Percentiles rank a stretch among this genome's conserved stretches.
Evolutionary conservation across 2,797 vertebrate species (phyloP).

Genomic region (Sorex maritimensis): DNA sequence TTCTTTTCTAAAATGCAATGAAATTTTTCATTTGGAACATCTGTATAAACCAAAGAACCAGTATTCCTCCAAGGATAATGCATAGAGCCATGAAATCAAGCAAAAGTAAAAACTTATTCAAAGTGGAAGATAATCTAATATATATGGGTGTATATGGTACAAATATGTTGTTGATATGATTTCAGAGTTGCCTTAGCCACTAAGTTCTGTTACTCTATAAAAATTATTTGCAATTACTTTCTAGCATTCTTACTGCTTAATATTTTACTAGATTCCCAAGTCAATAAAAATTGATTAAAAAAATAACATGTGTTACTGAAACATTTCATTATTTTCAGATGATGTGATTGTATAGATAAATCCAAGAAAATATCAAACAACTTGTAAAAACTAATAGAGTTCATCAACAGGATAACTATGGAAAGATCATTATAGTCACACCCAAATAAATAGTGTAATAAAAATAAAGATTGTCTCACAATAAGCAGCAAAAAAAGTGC

Average conservation of each 20-base stretch:
- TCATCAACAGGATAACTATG: neutral
- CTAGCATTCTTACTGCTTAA: neutral
- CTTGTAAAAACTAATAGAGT: slow-evolving; percentile 8
- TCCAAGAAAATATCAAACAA: slow-evolving; percentile 10
- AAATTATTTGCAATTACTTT: neutral
- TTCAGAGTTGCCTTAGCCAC: neutral
- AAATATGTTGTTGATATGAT: neutral
- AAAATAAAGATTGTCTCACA: slow-evolving; percentile 1
- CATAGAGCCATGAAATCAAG: slow-evolving; percentile 20
- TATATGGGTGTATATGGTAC: neutral
- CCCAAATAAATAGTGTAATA: neutral
- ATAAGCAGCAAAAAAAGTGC: neutral
- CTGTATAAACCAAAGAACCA: slow-evolving; percentile 29
- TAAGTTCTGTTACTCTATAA: neutral
- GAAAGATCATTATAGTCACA: neutral
- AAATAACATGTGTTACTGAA: neutral
- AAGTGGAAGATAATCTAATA: neutral
- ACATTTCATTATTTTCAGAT: neutral
- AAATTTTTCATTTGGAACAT: slow-evolving; percentile 43
- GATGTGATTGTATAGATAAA: neutral
- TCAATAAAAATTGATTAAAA: slow-evolving; percentile 20
- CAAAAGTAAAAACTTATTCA: neutral
- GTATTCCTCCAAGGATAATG: slow-evolving; percentile 2
- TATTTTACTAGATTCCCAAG: neutral
- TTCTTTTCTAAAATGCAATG: neutral